phyloP scores from a whole-genome alignment of 2,113 vertebrate species.

The Cricetomys ansorgei region DNA sequence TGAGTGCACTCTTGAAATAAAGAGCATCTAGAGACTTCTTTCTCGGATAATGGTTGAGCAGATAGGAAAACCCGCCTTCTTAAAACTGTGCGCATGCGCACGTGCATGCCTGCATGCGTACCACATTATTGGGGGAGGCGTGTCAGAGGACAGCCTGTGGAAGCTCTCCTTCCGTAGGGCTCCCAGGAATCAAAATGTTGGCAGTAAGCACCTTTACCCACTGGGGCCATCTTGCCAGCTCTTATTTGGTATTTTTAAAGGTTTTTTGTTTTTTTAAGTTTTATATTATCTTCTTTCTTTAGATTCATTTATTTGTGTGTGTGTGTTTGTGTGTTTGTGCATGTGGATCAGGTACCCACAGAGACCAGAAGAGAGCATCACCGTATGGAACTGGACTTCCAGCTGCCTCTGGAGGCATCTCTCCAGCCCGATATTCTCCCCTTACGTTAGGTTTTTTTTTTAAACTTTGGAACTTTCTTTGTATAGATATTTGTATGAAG shows the following conservation, averaged over 20 bases:
- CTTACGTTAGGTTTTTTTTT: background rate
- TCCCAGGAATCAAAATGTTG: background rate
- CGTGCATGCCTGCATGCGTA: background rate
- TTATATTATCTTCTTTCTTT: background rate
- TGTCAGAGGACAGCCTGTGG: background rate
- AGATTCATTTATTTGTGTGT: background rate
- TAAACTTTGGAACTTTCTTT: constrained; percentile 42
- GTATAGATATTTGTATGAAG: constrained; percentile 37
- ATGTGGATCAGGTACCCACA: background rate
- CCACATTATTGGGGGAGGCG: background rate
- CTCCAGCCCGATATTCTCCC: background rate
- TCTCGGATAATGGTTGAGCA: background rate
- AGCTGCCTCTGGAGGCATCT: background rate
- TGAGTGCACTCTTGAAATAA: constrained; percentile 16
- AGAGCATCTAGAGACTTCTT: background rate
- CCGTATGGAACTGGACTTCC: background rate
- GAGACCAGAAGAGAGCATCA: background rate
- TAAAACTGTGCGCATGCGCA: background rate
- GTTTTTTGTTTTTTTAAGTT: background rate
- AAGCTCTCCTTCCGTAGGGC: background rate
- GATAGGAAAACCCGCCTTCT: background rate
- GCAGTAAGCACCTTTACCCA: background rate
- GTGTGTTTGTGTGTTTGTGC: background rate
- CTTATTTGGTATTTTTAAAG: constrained; percentile 6
- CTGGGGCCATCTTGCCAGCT: background rate